These are phyloP conservation scores for Xestia xanthographa DNA, from an alignment of 2,888 invertebrate genomes.

Conservation along the genomic window DNA sequence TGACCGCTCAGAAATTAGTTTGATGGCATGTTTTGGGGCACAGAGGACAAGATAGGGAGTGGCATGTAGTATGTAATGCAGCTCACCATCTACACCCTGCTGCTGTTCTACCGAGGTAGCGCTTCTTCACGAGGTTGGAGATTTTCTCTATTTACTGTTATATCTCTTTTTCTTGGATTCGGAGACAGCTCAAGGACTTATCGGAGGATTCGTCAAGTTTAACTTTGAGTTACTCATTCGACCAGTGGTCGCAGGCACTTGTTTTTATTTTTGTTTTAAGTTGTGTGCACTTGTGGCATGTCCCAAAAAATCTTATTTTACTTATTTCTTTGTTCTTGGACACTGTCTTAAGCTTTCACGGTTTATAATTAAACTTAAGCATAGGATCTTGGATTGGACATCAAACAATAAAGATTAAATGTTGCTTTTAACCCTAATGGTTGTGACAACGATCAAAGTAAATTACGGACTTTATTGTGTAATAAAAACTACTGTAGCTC, in stretches of 20 bases:
- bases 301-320: not conserved
- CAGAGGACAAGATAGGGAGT: not conserved
- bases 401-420: not conserved
- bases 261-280: too few species aligned
- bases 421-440: not conserved
- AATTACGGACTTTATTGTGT: not conserved
- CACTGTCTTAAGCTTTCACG: too few species aligned
- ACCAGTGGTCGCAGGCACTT: too few species aligned
- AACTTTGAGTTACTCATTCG: not conserved
- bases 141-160: not conserved
- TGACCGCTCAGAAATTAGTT: not conserved
- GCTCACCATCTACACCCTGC: not conserved
- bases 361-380: too few species aligned
- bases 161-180: not conserved
- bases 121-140: not conserved
- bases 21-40: not conserved
- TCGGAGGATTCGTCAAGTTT: not conserved
- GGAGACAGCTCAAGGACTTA: not conserved
- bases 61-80: not conserved
- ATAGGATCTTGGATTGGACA: not conserved
- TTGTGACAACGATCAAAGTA: not conserved
- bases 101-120: not conserved
- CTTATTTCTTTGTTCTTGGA: not conserved
- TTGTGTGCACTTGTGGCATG: not conserved
- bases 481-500: too few species aligned